Evolutionary conservation across 2,888 invertebrate genomes (phyloP).

Genomic region (Sarcophaga caerulescens): DNA sequence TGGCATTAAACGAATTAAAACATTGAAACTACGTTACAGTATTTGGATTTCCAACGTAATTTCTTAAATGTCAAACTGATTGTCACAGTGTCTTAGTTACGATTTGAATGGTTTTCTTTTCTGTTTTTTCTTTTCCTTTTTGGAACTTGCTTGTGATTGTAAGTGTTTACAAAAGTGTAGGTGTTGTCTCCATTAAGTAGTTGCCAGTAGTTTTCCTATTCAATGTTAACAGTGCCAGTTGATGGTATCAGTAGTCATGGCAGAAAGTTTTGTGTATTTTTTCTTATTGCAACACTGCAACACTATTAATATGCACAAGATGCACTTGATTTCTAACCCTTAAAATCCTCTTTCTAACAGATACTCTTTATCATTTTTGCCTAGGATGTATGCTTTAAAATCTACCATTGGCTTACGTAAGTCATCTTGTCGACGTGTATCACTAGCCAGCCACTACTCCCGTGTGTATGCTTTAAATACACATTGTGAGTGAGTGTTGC

Average conservation of each 20-base stretch:
- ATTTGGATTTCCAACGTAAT: no score
- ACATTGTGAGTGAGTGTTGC: not conserved
- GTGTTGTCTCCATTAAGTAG: not conserved
- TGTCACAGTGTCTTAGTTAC: no score
- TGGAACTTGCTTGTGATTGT: no score
- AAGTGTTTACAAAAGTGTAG: no score
- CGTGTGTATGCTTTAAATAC: slow-evolving; percentile 2
- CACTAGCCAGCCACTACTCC: not conserved
- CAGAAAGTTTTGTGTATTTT: no score
- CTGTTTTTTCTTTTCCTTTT: no score
- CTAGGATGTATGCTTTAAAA: not conserved
- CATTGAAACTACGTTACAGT: no score
- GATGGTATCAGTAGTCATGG: no score
- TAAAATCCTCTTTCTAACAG: not conserved
- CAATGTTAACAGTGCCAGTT: not conserved
- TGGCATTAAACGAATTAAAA: no score
- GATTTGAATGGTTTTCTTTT: no score
- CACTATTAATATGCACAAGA: not conserved
- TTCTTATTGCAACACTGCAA: not conserved
- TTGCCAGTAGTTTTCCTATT: not conserved
- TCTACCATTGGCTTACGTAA: not conserved
- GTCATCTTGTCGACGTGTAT: not conserved
- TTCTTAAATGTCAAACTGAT: no score
- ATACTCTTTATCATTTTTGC: not conserved
- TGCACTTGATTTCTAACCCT: not conserved